Evolutionary conservation across 2,113 vertebrate species (phyloP), one percentile per base, ranked within the genome.

Genomic region (Macrotus californicus): DNA sequence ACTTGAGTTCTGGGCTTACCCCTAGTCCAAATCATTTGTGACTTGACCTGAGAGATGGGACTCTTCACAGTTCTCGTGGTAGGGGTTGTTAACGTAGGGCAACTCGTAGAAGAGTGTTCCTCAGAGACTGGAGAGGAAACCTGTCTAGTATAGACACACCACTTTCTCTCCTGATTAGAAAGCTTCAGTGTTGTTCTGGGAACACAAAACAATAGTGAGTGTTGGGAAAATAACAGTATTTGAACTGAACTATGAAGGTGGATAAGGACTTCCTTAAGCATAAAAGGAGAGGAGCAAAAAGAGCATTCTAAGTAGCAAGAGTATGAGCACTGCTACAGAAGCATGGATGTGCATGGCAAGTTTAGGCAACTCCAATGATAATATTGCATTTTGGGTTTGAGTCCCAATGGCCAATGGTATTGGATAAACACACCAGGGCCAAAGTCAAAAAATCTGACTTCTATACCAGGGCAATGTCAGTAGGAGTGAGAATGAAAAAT

Each of bases 321-420:
- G 7, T 50, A 31, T 5, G 29, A 64, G 3, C 13, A 56, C 75
- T 16, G 7, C 11, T 22, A 43, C 21, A 31, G 36, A 84, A n/a
- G 50, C 34, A 46, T 4, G 5, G 10, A 10, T 36, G 50, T 19
- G 0, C 1, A 31, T 22, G 9, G 36, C 6, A 29, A 19, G 5
- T 46, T 70, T 72, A 14, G 14, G 29, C 21, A 54, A n/a, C 19
- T 70, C 21, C 8, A 7, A 14, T 10, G 6, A n/a, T 67, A n/a
- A 2, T 31, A 34, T 26, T 41, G 18, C 11, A 52, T 70, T 81
- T 76, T 15, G 3, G 4, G 0, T 11, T 54, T 87, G 4, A 7
- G 11, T 82, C 31, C 10, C 73, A 24, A 75, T 22, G 34, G 5
- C 7, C 16, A 39, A 22, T 61, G 26, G 70, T 89, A 70, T 3